Conservation (phyloP, 2,888 invertebrate species). For the Phalera bucephala region DNA sequence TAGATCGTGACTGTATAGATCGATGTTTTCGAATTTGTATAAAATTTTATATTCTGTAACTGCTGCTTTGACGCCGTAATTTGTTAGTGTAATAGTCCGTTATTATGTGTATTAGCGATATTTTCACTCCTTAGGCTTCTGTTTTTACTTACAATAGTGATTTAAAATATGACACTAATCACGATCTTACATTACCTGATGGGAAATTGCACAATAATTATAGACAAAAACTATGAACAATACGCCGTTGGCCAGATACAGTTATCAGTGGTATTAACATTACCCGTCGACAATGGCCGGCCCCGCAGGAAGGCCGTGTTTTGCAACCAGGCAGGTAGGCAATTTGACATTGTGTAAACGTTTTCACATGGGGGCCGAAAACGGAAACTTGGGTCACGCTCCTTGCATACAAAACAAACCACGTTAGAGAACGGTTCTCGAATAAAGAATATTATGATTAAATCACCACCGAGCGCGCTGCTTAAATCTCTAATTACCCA, state of each 20-base stretch:
- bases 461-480: constrained; percentile 15
- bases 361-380: constrained; percentile 69
- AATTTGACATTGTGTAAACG: constrained; percentile 75
- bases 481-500: constrained; percentile 9
- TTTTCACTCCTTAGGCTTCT: no score
- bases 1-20: no score
- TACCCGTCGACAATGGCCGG: constrained; percentile 41
- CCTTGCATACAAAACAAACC: constrained; percentile 60
- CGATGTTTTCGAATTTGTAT: no score
- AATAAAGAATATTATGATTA: constrained; percentile 27
- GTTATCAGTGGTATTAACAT: constrained; percentile 37
- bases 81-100: no score
- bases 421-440: constrained; percentile 22
- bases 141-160: background rate
- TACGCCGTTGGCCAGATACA: constrained; percentile 28
- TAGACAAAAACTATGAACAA: constrained; percentile 32
- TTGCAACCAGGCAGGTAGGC: constrained; percentile 62
- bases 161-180: background rate
- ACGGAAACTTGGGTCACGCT: constrained; percentile 70
- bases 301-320: constrained; percentile 58
- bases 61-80: background rate
- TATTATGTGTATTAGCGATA: no score
- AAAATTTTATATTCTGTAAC: no score
- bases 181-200: constrained; percentile 8
- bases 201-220: constrained; percentile 27